Evolutionary conservation across 2,888 invertebrate species (phyloP).

Genomic region (Timandra comae): DNA sequence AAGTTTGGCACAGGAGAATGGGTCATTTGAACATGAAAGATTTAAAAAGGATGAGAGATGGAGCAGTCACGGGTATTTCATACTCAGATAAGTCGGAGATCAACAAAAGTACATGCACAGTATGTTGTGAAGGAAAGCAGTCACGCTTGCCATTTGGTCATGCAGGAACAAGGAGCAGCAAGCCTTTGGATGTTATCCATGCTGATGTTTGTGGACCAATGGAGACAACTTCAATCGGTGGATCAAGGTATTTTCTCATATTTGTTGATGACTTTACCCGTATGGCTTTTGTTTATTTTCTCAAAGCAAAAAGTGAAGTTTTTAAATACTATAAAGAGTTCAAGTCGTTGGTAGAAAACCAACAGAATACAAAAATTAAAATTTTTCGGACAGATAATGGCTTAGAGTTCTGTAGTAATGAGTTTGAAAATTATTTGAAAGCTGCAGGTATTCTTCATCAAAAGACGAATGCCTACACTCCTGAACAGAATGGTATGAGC

Average conservation of each 20-base stretch:
- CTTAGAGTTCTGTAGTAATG: slow-evolving; percentile 4
- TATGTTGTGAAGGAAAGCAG: slow-evolving; percentile 12
- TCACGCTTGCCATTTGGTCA: slow-evolving; percentile 3
- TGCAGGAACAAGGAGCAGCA: neutral
- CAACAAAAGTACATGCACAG: slow-evolving; percentile 2
- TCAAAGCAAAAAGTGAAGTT: slow-evolving; percentile 7
- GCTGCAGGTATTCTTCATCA: slow-evolving; percentile 10
- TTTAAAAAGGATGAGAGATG: slow-evolving; percentile 16
- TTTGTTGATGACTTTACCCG: slow-evolving; percentile 11
- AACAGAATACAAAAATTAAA: slow-evolving; percentile 12
- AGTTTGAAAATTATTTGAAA: slow-evolving; percentile 6
- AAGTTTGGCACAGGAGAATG: slow-evolving; percentile 22
- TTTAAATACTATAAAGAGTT: slow-evolving; percentile 14
- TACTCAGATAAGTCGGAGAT: slow-evolving; percentile 1
- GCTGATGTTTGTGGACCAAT: slow-evolving; percentile 6
- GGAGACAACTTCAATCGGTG: slow-evolving; percentile 5
- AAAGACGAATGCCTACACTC: slow-evolving; percentile 9
- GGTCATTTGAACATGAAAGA: slow-evolving; percentile 23
- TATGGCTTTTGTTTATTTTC: slow-evolving; percentile 8
- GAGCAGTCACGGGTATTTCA: slow-evolving; percentile 6
- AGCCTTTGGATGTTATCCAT: slow-evolving; percentile 4
- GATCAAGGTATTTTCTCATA: slow-evolving; percentile 6
- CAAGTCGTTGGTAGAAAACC: slow-evolving; percentile 18
- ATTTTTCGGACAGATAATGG: slow-evolving; percentile 15
- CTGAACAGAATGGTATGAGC: slow-evolving; percentile 12